Conservation (phyloP, 2,113 vertebrate species). For the Glareola pratincola region DNA sequence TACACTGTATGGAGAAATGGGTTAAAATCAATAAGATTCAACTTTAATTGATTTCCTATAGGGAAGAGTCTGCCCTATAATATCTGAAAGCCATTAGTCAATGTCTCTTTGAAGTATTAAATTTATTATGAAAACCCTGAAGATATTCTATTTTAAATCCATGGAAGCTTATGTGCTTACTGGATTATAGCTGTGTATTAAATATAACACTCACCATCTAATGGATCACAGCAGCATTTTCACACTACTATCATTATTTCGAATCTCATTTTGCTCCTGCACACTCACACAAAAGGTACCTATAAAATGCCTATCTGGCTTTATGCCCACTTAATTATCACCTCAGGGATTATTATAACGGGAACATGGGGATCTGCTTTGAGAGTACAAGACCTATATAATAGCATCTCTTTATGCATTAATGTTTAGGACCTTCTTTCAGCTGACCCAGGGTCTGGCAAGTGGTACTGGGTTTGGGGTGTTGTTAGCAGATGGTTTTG, state of each 20-base stretch:
- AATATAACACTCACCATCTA: slow-evolving; percentile 1
- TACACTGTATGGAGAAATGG: background rate
- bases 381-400: background rate
- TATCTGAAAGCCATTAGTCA: slow-evolving; percentile 57
- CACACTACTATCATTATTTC: background rate
- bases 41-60: slow-evolving; percentile 68
- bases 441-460: background rate
- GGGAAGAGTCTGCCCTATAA: background rate
- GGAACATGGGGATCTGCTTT: background rate
- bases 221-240: slow-evolving; percentile 26
- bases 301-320: background rate
- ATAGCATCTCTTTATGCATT: background rate
- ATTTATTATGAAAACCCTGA: slow-evolving; percentile 48
- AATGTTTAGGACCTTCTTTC: background rate
- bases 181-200: slow-evolving; percentile 29
- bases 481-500: background rate
- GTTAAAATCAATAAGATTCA: slow-evolving; percentile 56
- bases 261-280: slow-evolving; percentile 9
- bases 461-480: background rate
- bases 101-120: slow-evolving; percentile 61
- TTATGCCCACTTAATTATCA: slow-evolving; percentile 31
- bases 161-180: slow-evolving; percentile 28
- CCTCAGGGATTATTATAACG: slow-evolving; percentile 9
- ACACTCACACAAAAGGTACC: background rate
- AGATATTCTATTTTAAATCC: slow-evolving; percentile 42